Conservation (phyloP, 23 tunicate species). For the Styela clava region DNA sequence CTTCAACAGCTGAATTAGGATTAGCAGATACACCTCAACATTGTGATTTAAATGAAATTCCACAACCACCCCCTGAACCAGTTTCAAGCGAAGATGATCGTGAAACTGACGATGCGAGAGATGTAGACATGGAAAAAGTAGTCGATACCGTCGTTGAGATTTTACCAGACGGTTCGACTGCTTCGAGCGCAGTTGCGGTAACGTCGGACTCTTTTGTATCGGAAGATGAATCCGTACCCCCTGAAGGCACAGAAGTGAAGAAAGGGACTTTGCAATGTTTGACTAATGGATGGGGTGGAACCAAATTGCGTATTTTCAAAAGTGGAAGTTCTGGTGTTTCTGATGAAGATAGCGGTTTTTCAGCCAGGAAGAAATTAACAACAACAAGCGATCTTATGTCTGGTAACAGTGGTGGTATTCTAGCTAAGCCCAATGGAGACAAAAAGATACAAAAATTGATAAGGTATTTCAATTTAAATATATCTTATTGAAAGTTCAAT, state of each 20-base stretch:
- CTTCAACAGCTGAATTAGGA: not conserved
- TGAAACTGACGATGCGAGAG: not conserved
- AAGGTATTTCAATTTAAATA: no score
- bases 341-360: not conserved
- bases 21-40: not conserved
- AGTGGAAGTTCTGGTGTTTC: not conserved
- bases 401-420: not conserved
- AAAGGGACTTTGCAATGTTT: slow-evolving; percentile 20
- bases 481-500: no score
- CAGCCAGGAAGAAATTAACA: not conserved
- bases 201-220: not conserved
- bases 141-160: not conserved
- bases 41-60: not conserved
- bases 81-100: not conserved
- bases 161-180: not conserved
- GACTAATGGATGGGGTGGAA: slow-evolving; percentile 51
- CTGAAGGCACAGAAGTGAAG: not conserved
- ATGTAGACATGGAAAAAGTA: not conserved
- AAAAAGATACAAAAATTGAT: no score
- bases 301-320: slow-evolving; percentile 34
- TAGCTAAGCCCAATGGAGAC: no score
- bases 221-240: not conserved
- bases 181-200: not conserved
- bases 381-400: not conserved
- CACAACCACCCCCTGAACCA: not conserved